Conservation (phyloP, 2,113 vertebrate genomes). For the Laticauda colubrina region DNA sequence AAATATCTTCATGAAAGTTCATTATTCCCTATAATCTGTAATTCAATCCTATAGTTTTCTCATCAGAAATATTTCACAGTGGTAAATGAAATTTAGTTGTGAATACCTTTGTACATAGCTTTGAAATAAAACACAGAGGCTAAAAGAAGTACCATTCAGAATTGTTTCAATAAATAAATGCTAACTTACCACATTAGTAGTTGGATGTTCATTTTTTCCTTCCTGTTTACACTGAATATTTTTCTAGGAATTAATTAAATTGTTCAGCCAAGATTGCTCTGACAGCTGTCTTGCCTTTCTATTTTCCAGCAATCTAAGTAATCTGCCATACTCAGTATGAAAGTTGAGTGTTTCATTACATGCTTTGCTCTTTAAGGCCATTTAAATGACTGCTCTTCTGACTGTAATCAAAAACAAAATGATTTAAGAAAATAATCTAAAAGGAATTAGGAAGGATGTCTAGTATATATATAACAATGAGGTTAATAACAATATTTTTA, state of each 20-base stretch:
- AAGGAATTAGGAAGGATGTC: slow-evolving; percentile 63
- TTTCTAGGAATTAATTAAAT: slow-evolving; percentile 56
- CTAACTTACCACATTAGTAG: not conserved
- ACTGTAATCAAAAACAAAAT: slow-evolving; percentile 66
- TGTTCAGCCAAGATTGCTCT: slow-evolving; percentile 46
- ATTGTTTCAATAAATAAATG: not conserved
- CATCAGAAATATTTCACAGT: not conserved
- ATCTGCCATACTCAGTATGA: slow-evolving; percentile 64
- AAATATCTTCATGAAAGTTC: not conserved
- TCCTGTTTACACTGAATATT: not conserved
- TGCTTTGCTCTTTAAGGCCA: slow-evolving; percentile 54
- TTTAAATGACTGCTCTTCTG: slow-evolving; percentile 72
- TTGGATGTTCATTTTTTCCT: slow-evolving; percentile 58
- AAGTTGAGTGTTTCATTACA: slow-evolving; percentile 32
- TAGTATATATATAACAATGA: not conserved
- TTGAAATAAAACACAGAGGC: not conserved
- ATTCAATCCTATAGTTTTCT: not conserved
- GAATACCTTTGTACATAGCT: not conserved
- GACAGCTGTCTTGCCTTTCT: slow-evolving; percentile 61
- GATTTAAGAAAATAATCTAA: slow-evolving; percentile 64
- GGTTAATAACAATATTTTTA: not conserved
- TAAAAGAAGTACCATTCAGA: not conserved
- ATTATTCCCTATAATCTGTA: not conserved
- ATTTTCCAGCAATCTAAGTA: slow-evolving; percentile 68
- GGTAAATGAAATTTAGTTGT: not conserved